phyloP scores from a whole-genome alignment of 2,888 invertebrate species.

The Abrostola triplasia region DNA sequence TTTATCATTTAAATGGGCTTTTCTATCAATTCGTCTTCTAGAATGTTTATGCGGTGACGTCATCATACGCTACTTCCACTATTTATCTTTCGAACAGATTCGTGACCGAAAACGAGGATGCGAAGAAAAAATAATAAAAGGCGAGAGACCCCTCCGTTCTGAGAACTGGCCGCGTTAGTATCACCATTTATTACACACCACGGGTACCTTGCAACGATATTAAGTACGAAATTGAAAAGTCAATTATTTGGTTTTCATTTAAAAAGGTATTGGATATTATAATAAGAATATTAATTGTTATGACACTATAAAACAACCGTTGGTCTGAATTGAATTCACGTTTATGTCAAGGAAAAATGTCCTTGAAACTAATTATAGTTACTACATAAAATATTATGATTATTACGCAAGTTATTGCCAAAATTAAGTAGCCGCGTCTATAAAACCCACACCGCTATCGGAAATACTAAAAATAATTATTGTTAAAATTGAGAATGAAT shows the following conservation, averaged over 20 bases:
- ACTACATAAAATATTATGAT: constrained; percentile 49
- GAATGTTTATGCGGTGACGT: constrained; percentile 67
- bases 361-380: constrained; percentile 39
- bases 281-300: constrained; percentile 48
- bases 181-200: constrained; percentile 84
- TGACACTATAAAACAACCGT: constrained; percentile 44
- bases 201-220: constrained; percentile 68
- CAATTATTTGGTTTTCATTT: constrained; percentile 64
- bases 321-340: constrained; percentile 35
- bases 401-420: constrained; percentile 35
- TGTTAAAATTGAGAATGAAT: constrained; percentile 40
- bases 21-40: constrained; percentile 26
- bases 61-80: constrained; percentile 69
- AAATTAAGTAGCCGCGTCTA: constrained; percentile 34
- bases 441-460: constrained; percentile 37
- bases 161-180: constrained; percentile 82
- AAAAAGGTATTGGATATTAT: constrained; percentile 46
- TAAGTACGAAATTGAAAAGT: constrained; percentile 68
- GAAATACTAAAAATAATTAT: constrained; percentile 32
- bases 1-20: constrained; percentile 14
- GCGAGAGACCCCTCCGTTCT: constrained; percentile 72
- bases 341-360: constrained; percentile 27
- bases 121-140: constrained; percentile 64
- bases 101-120: constrained; percentile 75
- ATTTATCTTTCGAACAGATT: constrained; percentile 81